A percentile compares a stretch with the other conserved stretches of the same genome.
Evolutionary conservation across 2,797 vertebrate species (phyloP).

Genomic region (Aplochiton taeniatus): DNA sequence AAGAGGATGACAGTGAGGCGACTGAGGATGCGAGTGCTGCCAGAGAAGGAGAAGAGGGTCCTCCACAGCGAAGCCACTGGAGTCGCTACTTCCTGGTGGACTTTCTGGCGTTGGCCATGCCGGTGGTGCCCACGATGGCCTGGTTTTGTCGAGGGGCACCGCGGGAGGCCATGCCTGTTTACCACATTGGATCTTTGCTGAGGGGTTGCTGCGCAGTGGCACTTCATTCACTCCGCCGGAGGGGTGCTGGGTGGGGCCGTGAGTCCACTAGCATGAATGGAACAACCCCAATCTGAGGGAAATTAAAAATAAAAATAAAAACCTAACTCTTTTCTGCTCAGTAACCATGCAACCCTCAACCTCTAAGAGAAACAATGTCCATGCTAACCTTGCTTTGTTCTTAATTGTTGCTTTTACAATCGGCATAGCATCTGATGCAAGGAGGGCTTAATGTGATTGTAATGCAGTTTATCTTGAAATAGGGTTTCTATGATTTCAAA

Average conservation of each 20-base stretch:
- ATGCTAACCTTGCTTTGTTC: conserved; percentile 16
- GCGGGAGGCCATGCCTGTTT: conserved; percentile 84
- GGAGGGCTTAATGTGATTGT: neutral
- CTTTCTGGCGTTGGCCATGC: conserved; percentile 89
- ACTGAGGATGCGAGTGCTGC: conserved; percentile 18
- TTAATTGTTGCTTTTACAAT: neutral
- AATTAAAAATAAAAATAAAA: too few species aligned
- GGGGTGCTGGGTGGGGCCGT: conserved; percentile 49
- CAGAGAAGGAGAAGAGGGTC: conserved; percentile 39
- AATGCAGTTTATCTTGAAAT: neutral
- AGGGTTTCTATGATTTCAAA: neutral
- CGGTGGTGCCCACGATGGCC: conserved; percentile 91
- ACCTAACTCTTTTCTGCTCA: neutral
- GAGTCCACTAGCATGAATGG: conserved; percentile 52
- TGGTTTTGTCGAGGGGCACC: conserved; percentile 89
- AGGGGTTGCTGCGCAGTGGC: conserved; percentile 94
- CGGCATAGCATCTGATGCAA: neutral
- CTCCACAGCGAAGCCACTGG: conserved; percentile 84
- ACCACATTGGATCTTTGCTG: conserved; percentile 93
- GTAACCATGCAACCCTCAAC: conserved; percentile 22
- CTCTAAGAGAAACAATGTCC: conserved; percentile 20
- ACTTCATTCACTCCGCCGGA: conserved; percentile 87
- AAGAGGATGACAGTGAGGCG: conserved; percentile 50
- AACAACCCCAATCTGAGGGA: conserved; percentile 71
- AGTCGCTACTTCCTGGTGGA: conserved; percentile 94